Conservation (phyloP, 2,113 vertebrate species). For the Pedionomus torquatus region DNA sequence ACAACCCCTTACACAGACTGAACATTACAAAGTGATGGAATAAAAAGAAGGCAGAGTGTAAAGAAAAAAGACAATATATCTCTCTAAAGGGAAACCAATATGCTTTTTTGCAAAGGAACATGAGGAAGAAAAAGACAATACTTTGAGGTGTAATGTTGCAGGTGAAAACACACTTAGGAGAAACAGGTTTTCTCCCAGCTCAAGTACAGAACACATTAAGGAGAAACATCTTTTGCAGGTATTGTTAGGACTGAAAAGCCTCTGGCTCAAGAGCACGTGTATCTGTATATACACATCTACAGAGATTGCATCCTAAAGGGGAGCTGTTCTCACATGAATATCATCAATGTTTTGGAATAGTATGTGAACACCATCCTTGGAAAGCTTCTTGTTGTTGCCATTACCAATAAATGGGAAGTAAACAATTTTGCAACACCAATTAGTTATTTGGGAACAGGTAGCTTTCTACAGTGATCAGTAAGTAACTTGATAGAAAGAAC, state of each 20-base stretch:
- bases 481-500: neutral
- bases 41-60: neutral
- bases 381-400: neutral
- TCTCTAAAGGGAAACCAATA: neutral
- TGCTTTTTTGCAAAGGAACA: neutral
- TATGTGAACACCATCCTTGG: rapidly evolving
- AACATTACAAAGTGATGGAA: neutral
- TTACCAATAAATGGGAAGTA: neutral
- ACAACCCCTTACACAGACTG: neutral
- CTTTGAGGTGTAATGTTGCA: neutral
- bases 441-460: neutral
- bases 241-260: neutral
- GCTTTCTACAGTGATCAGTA: neutral
- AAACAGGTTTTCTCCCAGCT: neutral
- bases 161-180: neutral
- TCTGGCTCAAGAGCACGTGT: neutral
- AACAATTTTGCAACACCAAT: neutral
- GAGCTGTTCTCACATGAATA: neutral
- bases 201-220: neutral
- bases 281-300: neutral
- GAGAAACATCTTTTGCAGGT: neutral
- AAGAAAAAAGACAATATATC: neutral
- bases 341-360: neutral
- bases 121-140: neutral
- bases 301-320: neutral